Base-by-base conservation (phyloP, 2,888 invertebrate genomes). In the Leptothorax acervorum region DNA sequence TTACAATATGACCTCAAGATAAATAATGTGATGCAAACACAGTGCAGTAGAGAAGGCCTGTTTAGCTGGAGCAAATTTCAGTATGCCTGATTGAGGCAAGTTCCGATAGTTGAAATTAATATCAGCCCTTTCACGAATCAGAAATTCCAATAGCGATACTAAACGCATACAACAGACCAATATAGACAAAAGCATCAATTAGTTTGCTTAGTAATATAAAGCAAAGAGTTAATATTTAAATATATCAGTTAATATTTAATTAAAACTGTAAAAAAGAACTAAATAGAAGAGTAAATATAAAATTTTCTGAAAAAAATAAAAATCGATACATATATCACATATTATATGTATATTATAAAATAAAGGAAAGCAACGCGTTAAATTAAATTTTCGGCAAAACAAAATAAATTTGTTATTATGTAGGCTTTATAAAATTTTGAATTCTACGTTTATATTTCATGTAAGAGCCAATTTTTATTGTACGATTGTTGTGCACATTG, bases 1-100 rank as follows among this genome's bases (percentile, higher is more conserved):
- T 81, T 81, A 70, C 71, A 71, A 81, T 71, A 60, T 81, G 35
- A 51, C 35, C 39, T 48, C 48, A 71, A 71, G 12, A 81, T 71
- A 81, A 81, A 81, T 81, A 71, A 81, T 81, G 48, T n/a, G 28
- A 8, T 57, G 15, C 42, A 70, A 48, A 79, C 12, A 79, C 12
- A 45, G 57, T 18, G 23, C 35, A 15, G 42, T n/a, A 35, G 60
- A 18, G 23, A 28, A 39, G 48, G 48, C 28, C 60, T 71, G 51
- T 81, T 81, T 81, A 62, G 31, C 35, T 23, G 35, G n/a, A 55
- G 60, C 48, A 81, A 81, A 81, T 71, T 79, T 81, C 57, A 31
- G 8, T 12, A 2, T 51, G 35, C 55, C 15, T 45, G 45, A 62
- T 71, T 71, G 60, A 2, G 12, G 23, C 55, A 51, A 60, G 31